A percentile compares a stretch with the other conserved stretches of the same genome.
Conservation (phyloP, 2,797 vertebrate species). For the Hozukius guyotensis region DNA sequence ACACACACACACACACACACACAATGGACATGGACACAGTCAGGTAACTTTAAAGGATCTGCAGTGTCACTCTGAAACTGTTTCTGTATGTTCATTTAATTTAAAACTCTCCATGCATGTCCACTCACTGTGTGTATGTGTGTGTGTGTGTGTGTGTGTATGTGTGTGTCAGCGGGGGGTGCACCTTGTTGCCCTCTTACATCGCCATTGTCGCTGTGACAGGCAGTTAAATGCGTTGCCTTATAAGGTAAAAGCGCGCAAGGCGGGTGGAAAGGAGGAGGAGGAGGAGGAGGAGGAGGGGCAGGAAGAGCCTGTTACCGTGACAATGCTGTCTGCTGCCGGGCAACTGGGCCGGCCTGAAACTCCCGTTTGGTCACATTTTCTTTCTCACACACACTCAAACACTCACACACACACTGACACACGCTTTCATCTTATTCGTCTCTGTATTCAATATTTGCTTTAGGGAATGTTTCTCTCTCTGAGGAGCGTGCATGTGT, state of each 20-base stretch:
- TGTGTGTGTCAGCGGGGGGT: conserved; percentile 28
- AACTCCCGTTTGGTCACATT: conserved; percentile 77
- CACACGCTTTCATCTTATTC: neutral
- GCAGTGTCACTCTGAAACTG: neutral
- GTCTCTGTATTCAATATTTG: neutral
- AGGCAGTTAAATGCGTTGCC: conserved; percentile 73
- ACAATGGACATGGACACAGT: neutral
- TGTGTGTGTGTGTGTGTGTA: neutral
- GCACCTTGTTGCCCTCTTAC: conserved; percentile 69
- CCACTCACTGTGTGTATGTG: neutral
- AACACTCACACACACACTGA: neutral
- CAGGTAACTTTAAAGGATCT: conserved; percentile 4
- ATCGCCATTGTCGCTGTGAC: conserved; percentile 72
- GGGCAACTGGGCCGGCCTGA: conserved; percentile 75
- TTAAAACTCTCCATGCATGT: neutral
- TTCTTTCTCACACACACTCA: neutral
- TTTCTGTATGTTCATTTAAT: neutral
- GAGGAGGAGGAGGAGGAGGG: conserved; percentile 35
- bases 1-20: neutral
- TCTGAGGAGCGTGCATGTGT: neutral
- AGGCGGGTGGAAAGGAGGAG: conserved; percentile 57
- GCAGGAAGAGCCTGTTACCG: conserved; percentile 80
- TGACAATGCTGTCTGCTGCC: conserved; percentile 78
- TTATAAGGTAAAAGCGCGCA: conserved; percentile 83
- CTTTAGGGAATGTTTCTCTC: neutral